Evolutionary conservation across 2,888 invertebrate genomes (phyloP).

Genomic region (Cartodere bifasciata): DNA sequence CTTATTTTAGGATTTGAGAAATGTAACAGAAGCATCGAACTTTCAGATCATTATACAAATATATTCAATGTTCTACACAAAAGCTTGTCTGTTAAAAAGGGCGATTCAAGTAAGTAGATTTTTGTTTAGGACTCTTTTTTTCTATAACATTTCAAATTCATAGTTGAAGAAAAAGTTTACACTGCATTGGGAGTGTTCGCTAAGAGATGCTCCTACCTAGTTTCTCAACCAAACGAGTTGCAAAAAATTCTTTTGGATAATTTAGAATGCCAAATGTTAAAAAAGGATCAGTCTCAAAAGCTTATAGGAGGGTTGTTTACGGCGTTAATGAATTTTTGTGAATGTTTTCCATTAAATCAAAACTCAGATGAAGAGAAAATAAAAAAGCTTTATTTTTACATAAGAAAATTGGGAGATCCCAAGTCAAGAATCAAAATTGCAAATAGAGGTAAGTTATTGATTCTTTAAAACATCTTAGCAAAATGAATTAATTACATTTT

Average conservation of each 20-base stretch:
- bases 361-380: slow-evolving; percentile 17
- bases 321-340: slow-evolving; percentile 23
- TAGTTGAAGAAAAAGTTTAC: slow-evolving; percentile 25
- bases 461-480: no score
- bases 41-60: slow-evolving; percentile 16
- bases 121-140: no score
- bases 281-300: slow-evolving; percentile 17
- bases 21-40: slow-evolving; percentile 17
- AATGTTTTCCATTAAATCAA: slow-evolving; percentile 21
- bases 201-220: slow-evolving; percentile 22
- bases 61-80: slow-evolving; percentile 15
- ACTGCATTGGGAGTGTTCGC: slow-evolving; percentile 23
- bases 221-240: slow-evolving; percentile 18
- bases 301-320: slow-evolving; percentile 22
- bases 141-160: no score
- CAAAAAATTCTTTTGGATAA: slow-evolving; percentile 17
- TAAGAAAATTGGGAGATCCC: slow-evolving; percentile 19
- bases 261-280: slow-evolving; percentile 19
- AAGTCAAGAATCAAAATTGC: slow-evolving; percentile 16
- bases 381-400: slow-evolving; percentile 20
- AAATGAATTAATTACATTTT: no score
- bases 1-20: slow-evolving; percentile 22
- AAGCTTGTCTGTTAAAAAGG: slow-evolving; percentile 15
- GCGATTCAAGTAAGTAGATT: slow-evolving; percentile 19
- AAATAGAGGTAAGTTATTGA: slow-evolving; percentile 21